A percentile compares a stretch with the other conserved stretches of the same genome.
Evolutionary conservation across 2,797 vertebrate genomes (phyloP).

Genomic region (Muscicapa striata): DNA sequence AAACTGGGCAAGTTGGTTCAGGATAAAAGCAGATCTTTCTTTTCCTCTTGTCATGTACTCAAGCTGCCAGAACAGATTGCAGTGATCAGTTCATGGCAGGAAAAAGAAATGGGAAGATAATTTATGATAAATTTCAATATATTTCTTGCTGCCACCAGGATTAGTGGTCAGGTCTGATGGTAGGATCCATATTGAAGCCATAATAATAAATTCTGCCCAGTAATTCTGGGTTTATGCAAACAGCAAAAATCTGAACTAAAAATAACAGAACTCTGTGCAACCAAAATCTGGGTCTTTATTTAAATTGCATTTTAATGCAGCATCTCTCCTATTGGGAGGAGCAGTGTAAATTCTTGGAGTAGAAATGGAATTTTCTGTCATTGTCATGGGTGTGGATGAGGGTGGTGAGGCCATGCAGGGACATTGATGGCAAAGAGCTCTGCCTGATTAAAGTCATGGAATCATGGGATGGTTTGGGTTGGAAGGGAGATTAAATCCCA

Average conservation of each 20-base stretch:
- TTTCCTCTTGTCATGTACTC: accelerated
- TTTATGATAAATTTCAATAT: not conserved
- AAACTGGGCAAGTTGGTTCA: not conserved
- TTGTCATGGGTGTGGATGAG: not conserved
- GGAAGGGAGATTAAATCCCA: not conserved
- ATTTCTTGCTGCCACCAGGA: not conserved
- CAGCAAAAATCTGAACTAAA: not conserved
- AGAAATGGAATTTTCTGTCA: not conserved
- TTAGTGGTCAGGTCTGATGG: not conserved
- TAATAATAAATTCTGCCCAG: not conserved
- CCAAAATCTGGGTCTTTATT: not conserved
- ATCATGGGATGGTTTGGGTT: not conserved
- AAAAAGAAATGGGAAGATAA: not conserved
- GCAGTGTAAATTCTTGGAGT: not conserved
- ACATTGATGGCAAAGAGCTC: not conserved
- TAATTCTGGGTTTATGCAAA: not conserved
- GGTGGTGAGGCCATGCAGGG: not conserved
- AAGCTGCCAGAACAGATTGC: not conserved
- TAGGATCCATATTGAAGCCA: not conserved
- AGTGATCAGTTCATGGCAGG: not conserved
- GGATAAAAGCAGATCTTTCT: not conserved
- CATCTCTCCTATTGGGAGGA: not conserved
- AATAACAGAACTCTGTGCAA: not conserved
- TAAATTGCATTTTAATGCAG: not conserved
- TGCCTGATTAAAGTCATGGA: not conserved